phyloP scores from a whole-genome alignment of 1,140 invertebrate genomes.

The Drosophila simulans region DNA sequence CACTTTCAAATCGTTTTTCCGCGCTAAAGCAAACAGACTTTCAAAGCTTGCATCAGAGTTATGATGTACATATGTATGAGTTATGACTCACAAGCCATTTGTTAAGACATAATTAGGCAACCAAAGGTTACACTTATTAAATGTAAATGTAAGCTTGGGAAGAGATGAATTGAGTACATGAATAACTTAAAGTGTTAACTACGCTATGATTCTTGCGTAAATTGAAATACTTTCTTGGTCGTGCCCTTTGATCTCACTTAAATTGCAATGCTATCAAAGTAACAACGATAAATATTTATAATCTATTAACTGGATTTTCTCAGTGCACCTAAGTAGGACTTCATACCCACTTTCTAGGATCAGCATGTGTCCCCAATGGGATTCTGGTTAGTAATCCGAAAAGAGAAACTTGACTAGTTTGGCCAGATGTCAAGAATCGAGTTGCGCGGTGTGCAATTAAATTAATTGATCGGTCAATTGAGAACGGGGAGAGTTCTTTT shows the following conservation, averaged over 20 bases:
- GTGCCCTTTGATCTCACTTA: too few species aligned
- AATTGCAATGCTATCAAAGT: too few species aligned
- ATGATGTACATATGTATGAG: neutral
- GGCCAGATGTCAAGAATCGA: neutral
- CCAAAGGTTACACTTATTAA: too few species aligned
- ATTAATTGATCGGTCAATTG: constrained; percentile 32
- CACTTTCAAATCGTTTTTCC: neutral
- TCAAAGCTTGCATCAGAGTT: neutral
- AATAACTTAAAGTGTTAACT: too few species aligned
- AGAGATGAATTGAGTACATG: too few species aligned
- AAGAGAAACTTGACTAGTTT: constrained; percentile 15
- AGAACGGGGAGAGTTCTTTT: constrained; percentile 11
- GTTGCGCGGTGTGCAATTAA: constrained; percentile 16
- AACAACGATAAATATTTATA: neutral
- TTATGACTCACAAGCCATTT: too few species aligned
- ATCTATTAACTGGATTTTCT: neutral
- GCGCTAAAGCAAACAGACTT: neutral
- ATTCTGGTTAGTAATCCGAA: constrained; percentile 6
- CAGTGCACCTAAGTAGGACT: constrained; percentile 5
- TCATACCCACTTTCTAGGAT: constrained; percentile 9
- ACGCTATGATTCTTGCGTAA: neutral
- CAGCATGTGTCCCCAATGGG: neutral
- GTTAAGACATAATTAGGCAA: neutral
- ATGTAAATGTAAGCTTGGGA: too few species aligned
- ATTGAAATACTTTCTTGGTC: neutral